Conservation (phyloP, 53 echinoderm and acorn worm species). For the Mesocentrotus franciscanus region DNA sequence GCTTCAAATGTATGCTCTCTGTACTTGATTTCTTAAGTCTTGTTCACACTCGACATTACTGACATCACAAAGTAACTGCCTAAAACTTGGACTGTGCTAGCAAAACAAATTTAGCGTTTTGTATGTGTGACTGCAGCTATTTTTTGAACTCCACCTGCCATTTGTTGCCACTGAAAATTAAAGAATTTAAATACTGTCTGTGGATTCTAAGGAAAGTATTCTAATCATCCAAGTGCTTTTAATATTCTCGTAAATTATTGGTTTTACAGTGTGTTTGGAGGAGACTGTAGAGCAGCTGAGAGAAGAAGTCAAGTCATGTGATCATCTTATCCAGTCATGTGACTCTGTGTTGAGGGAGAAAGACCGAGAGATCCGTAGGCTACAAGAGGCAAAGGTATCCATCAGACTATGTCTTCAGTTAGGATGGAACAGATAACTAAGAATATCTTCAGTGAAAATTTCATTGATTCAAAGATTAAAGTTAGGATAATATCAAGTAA, state of each 20-base stretch:
- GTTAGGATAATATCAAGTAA: neutral
- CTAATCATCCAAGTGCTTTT: no score
- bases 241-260: neutral
- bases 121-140: no score
- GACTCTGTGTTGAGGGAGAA: conserved; percentile 59
- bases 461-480: no score
- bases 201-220: no score
- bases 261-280: conserved; percentile 61
- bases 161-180: no score
- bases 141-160: no score
- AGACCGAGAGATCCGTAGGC: conserved; percentile 43
- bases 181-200: no score
- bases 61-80: no score
- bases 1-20: neutral
- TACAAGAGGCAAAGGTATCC: conserved; percentile 63
- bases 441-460: neutral
- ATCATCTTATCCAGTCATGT: conserved; percentile 57
- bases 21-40: neutral
- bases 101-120: no score
- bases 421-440: neutral
- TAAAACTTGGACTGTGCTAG: no score
- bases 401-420: neutral
- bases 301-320: conserved; percentile 65
- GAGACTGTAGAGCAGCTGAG: conserved; percentile 58
- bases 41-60: no score